Evolutionary conservation across 2,888 invertebrate genomes (phyloP).

Genomic region (Euspilapteryx auroguttella): DNA sequence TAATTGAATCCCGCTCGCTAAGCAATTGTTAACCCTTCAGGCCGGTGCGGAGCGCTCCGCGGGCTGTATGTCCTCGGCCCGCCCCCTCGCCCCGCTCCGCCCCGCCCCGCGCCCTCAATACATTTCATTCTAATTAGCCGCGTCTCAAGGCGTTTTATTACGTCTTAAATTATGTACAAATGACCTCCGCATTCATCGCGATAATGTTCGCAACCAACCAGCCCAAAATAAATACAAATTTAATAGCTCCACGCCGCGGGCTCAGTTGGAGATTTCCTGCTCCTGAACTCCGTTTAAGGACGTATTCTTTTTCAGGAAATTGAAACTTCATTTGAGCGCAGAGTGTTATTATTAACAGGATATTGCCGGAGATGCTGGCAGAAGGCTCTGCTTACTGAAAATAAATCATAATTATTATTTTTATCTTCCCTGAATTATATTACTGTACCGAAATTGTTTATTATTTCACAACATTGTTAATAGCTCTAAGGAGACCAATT

Average conservation of each 20-base stretch:
- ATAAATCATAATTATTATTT: too few species aligned
- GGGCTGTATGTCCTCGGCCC: not conserved
- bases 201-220: constrained; percentile 30
- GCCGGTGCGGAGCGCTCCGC: not conserved
- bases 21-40: too few species aligned
- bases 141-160: constrained; percentile 33
- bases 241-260: constrained; percentile 14
- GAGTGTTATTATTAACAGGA: not conserved
- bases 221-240: constrained; percentile 34
- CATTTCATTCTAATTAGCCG: constrained; percentile 31
- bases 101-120: constrained; percentile 7
- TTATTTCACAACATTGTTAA: too few species aligned
- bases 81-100: not conserved
- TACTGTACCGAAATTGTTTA: too few species aligned
- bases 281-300: too few species aligned
- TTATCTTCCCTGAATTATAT: too few species aligned
- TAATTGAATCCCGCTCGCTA: too few species aligned
- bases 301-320: not conserved
- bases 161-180: constrained; percentile 35
- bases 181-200: constrained; percentile 19
- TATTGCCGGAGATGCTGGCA: not conserved
- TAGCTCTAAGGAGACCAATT: too few species aligned
- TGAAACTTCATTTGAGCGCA: not conserved
- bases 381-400: too few species aligned
- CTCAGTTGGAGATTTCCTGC: not conserved